Base-by-base conservation (phyloP, 2,888 invertebrate species). In the Alviniconcha strummeri region DNA sequence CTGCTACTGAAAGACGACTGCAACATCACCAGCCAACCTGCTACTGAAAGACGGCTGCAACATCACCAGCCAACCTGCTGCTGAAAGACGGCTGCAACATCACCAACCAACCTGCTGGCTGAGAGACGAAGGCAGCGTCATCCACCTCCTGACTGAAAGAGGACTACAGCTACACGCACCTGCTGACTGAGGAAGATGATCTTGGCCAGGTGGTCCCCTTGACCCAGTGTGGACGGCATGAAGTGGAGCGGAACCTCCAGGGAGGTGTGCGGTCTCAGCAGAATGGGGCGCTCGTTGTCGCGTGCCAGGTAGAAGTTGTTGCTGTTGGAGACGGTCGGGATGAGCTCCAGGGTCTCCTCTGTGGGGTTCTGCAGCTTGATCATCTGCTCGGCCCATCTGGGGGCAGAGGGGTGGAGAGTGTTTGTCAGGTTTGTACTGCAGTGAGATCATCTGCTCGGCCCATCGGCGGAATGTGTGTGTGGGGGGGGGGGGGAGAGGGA, bases 151-250 rank as follows among this genome's bases (percentile, higher is more conserved):
- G 36, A 36, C 36, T 36, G 0, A 36, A 36, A 36, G 3, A 36
- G 36, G 1, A 36, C 36, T 0, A 36, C 36, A 36, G 36, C 36
- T 36, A 36, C 60, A 60, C 60, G 75, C 83, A 93, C 93, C 91
- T 93, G 92, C 87, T 92, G 89, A 88, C 92, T 91, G 77, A 88
- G 85, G 90, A 94, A 93, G 69, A 90, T 89, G 72, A 94, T 89
- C 79, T 89, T 90, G 15, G 92, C 89, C 15, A 87, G 85, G 85
- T 94, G 94, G 84, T 92, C 92, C 2, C 88, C 91, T 17, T 88
- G 88, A 13, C 93, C 93, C 5, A 94, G 89, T 5, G 90, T 89
- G 6, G 94, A 93, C 6, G 94, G 93, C 91, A 92, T 93, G 88
- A 94, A 94, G 81, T 89, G 91, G n/a, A 93, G 84, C 0, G 91